phyloP scores from a whole-genome alignment of 2,797 vertebrate species.

The Argyrosomus regius region DNA sequence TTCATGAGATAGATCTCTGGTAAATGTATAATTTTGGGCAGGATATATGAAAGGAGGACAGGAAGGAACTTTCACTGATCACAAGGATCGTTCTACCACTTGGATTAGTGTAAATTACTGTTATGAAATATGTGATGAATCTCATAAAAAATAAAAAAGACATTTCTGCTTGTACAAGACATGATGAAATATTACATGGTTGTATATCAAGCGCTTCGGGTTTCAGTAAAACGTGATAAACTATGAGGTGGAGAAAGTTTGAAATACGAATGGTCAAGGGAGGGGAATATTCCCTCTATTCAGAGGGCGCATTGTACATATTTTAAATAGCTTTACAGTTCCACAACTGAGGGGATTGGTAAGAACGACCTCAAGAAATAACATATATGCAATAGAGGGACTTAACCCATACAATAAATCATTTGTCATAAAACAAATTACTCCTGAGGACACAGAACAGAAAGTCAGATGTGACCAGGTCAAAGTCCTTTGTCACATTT shows the following conservation, averaged over 20 bases:
- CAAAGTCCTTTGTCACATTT: conserved; percentile 42
- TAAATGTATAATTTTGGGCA: conserved; percentile 34
- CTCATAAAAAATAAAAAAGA: conserved; percentile 15
- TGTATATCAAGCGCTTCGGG: background rate
- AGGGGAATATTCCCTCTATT: conserved; percentile 33
- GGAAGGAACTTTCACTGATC: conserved; percentile 29
- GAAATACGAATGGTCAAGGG: conserved; percentile 21
- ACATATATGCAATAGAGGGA: conserved; percentile 22
- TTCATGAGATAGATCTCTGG: conserved; percentile 28
- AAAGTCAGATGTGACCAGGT: conserved; percentile 42
- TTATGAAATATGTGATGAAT: conserved; percentile 21
- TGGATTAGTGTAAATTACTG: conserved; percentile 48
- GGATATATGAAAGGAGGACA: conserved; percentile 29
- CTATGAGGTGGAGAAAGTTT: conserved; percentile 33
- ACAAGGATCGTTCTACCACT: conserved; percentile 36
- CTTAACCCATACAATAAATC: conserved; percentile 47
- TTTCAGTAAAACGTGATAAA: conserved; percentile 31
- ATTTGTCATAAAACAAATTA: conserved; percentile 37
- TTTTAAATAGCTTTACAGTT: conserved; percentile 42
- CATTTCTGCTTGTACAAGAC: background rate
- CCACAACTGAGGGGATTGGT: conserved; percentile 52
- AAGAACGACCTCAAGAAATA: conserved; percentile 32
- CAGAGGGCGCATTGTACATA: conserved; percentile 23
- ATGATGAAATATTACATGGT: background rate
- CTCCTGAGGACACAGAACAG: conserved; percentile 19